Base-by-base conservation (phyloP, 2,113 vertebrate genomes). In the Petaurus breviceps region DNA sequence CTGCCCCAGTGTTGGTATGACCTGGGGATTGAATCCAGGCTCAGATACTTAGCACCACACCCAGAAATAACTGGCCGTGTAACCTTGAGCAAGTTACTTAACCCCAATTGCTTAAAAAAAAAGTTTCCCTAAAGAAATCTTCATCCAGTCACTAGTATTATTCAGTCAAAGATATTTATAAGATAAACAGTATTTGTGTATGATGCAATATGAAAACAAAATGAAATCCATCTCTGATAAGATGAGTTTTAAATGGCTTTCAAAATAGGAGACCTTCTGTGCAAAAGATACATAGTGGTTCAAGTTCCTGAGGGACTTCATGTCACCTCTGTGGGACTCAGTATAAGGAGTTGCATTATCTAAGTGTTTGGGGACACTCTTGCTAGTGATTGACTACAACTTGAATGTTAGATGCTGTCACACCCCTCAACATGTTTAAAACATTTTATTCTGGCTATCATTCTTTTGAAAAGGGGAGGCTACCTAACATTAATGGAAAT, bases 391-490 rank as follows among this genome's bases (percentile, higher is more conserved):
- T 90, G 10, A 37, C 89, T 95, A 96, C 92, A 50, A 47, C 12
- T 89, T 68, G 97, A 89, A 93, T n/a, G 93, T 68, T 91, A 94
- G 77, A 95, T 95, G 91, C n/a, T n/a, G 91, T 55, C 43, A 96
- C 77, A 89, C 24, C 53, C 53, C 92, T n/a, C 0, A 19, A 51
- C 51, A 61, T 46, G 53, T 91, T 89, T 91, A 51, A 68, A 24
- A 84, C 9, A 14, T 25, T 95, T 90, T 92, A 90, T 51, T 96
- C 31, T 8, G 0, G 11, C 25, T 28, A 55, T 23, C 22, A 90
- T 53, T 7, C n/a, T 50, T 91, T 92, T 92, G 31, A 11, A 49
- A 92, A 68, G 47, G 3, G 55, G 89, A 26, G 28, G 49, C 8
- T 49, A 31, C 9, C 46, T 37, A 61, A 68, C 8, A 49, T 31